Base-by-base conservation (phyloP, 2,888 invertebrate species). In the Harmothoe impar region DNA sequence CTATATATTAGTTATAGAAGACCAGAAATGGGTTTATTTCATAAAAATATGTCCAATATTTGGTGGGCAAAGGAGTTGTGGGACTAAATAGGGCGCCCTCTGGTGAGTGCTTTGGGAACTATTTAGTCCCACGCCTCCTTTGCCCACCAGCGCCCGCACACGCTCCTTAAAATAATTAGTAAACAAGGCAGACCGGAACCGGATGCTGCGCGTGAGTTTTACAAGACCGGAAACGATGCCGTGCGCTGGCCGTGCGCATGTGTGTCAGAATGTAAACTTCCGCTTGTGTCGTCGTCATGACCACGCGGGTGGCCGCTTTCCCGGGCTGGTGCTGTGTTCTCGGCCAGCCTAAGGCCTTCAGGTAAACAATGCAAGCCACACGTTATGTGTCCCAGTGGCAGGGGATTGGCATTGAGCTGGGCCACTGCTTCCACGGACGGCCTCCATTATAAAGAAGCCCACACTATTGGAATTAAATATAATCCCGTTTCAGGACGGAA, bases 241-340 rank as follows among this genome's bases (percentile, higher is more conserved):
- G 43, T 43, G 81, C 81, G 81, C 81, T 43, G 3, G 43, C 43
- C 5, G 43, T 43, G 81, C 81, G 81, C 81, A 81, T 35, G 81
- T 20, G 81, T 20, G n/a, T 5, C 43, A 15, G 17, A 43, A 81
- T 81, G 17, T 33, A 81, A 81, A 33, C 81, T 81, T 81, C 81
- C 81, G 81, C 35, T 81, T 81, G 3, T 81, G 1, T 43, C 35
- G 81, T 81, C 81, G 81, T 81, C 81, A 81, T 81, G 81, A n/a
- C 33, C 81, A 81, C 81, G 72, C 43, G 43, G 3, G 43, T 33
- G 43, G n/a, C n/a, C n/a, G 81, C 35, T 17, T 81, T 81, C 81
- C 35, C 81, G 81, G 81, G 81, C 81, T 35, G 62, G 20, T n/a
- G n/a, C 20, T 62, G n/a, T n/a, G 62, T 62, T 62, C 62, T 5